Evolutionary conservation across 2,888 invertebrate genomes (phyloP).

Genomic region (Zaprionus bogoriensis): DNA sequence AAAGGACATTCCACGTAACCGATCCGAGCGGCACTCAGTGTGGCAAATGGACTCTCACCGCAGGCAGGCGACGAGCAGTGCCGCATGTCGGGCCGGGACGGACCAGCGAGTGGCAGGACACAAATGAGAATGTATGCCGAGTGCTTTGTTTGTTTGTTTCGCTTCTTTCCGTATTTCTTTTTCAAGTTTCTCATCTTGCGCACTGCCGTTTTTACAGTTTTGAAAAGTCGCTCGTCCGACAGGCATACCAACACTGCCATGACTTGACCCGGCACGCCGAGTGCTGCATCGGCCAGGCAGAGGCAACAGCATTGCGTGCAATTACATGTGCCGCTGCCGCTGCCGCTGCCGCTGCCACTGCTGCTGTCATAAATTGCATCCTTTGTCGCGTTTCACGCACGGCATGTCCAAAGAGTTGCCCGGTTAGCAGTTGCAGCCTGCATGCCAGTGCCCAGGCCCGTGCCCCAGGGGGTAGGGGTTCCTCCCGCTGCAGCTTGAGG

Average conservation of each 20-base stretch:
- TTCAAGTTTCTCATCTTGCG: conserved; percentile 16
- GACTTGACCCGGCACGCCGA: conserved; percentile 29
- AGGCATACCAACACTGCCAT: too few species aligned
- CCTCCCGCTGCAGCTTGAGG: conserved; percentile 40
- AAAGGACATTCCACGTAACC: conserved; percentile 76
- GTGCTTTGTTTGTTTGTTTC: conserved; percentile 52
- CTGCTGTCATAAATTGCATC: conserved; percentile 78
- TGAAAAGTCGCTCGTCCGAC: conserved; percentile 69
- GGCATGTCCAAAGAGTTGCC: conserved; percentile 67
- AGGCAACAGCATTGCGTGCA: conserved; percentile 74
- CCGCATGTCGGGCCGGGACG: conserved; percentile 63
- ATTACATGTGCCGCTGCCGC: conserved; percentile 69
- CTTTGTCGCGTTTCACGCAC: conserved; percentile 58
- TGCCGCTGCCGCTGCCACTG: conserved; percentile 52
- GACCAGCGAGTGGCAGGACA: conserved; percentile 17
- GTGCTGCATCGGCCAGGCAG: conserved; percentile 27
- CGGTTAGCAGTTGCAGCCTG: too few species aligned
- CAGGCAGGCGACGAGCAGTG: conserved; percentile 40
- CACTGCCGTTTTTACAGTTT: conserved; percentile 59
- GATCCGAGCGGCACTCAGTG: conserved; percentile 69
- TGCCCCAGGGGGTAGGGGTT: conserved; percentile 10
- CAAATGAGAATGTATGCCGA: conserved; percentile 25
- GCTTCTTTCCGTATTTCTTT: not conserved
- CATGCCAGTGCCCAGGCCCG: conserved; percentile 24
- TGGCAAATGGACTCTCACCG: conserved; percentile 62